Evolutionary conservation across 2,888 invertebrate genomes (phyloP).

Genomic region (Sphaerophoria taeniata): DNA sequence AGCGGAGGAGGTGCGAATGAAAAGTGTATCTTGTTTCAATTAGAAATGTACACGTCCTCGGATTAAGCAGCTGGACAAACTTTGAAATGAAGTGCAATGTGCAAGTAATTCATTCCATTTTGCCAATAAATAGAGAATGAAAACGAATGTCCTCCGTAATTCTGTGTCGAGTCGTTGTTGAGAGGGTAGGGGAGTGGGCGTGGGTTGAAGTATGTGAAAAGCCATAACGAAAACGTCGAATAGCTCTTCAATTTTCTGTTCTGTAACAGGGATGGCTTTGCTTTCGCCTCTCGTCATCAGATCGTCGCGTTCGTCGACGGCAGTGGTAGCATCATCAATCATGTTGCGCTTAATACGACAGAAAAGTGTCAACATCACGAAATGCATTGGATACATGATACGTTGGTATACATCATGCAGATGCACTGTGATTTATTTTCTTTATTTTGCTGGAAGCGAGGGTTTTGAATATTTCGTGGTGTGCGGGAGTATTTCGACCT

Average conservation of each 20-base stretch:
- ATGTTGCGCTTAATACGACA: conserved; percentile 24
- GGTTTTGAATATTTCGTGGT: no score
- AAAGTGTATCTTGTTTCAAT: conserved; percentile 73
- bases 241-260: not conserved
- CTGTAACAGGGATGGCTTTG: no score
- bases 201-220: not conserved
- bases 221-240: not conserved
- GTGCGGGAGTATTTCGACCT: no score
- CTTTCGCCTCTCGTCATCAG: not conserved
- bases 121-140: conserved; percentile 22
- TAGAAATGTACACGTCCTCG: conserved; percentile 68
- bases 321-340: conserved; percentile 1
- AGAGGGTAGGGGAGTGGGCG: not conserved
- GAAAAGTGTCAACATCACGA: conserved; percentile 44
- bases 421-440: conserved; percentile 63
- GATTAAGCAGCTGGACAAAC: conserved; percentile 61
- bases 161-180: not conserved
- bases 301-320: not conserved
- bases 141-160: conserved; percentile 8
- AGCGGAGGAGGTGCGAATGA: not conserved
- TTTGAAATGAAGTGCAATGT: conserved; percentile 36
- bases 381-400: conserved; percentile 45
- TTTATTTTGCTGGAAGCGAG: not conserved
- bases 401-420: no score
- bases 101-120: conserved; percentile 36